Evolutionary conservation across 2,113 vertebrate genomes (phyloP).

Genomic region (Psophia crepitans): DNA sequence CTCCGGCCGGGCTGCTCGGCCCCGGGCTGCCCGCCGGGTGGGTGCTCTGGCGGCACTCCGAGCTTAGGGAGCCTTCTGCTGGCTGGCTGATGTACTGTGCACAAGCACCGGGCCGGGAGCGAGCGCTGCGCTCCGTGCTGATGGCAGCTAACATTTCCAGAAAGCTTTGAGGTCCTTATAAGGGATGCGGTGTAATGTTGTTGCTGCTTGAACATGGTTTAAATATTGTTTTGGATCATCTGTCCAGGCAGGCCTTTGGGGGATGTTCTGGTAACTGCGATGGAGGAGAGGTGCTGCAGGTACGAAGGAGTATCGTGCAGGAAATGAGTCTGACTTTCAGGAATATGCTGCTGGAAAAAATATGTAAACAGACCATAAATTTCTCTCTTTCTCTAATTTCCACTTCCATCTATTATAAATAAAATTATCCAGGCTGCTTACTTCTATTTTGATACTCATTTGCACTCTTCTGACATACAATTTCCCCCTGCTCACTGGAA

Average conservation of each 20-base stretch:
- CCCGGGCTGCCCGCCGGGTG: not conserved
- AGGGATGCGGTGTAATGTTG: not conserved
- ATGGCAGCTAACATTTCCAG: accelerated
- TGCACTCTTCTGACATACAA: not conserved
- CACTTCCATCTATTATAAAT: not conserved
- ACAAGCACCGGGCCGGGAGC: accelerated
- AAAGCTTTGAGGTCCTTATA: not conserved
- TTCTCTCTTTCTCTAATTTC: not conserved
- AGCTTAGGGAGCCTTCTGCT: constrained; percentile 37
- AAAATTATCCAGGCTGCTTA: not conserved
- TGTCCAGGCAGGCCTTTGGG: not conserved
- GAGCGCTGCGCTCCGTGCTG: accelerated
- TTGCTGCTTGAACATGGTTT: not conserved
- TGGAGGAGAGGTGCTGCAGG: not conserved
- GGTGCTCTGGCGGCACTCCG: not conserved
- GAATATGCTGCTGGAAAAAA: not conserved
- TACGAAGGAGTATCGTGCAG: not conserved
- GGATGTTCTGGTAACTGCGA: not conserved
- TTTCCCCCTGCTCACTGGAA: not conserved
- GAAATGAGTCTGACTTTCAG: not conserved
- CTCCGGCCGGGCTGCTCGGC: not conserved
- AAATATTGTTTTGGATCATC: not conserved
- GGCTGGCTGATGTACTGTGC: not conserved
- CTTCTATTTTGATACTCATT: not conserved
- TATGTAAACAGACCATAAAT: not conserved